phyloP scores from a whole-genome alignment of 1,140 invertebrate species.

The Lepidurus arcticus region DNA sequence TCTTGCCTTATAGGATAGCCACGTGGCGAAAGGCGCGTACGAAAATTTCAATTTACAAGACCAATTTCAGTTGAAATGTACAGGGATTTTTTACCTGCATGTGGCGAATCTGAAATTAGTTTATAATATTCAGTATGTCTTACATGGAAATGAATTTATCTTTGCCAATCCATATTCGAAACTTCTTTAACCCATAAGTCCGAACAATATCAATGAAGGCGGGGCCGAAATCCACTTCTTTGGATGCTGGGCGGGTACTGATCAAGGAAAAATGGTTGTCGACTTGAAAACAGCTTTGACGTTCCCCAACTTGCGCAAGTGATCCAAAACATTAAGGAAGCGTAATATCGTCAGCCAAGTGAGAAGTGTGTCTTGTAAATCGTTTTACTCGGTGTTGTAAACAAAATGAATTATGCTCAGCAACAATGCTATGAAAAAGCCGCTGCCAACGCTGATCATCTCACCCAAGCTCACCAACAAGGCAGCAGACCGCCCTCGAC shows the following conservation, averaged over 20 bases:
- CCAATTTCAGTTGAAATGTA: no score
- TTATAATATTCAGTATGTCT: neutral
- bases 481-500: neutral
- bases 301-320: neutral
- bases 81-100: no score
- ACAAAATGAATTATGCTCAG: neutral
- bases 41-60: no score
- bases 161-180: neutral
- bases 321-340: neutral
- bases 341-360: neutral
- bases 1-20: no score
- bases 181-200: neutral
- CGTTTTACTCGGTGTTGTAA: neutral
- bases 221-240: neutral
- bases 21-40: no score
- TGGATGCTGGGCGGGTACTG: neutral
- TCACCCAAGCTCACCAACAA: neutral
- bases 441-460: neutral
- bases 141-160: neutral
- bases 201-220: neutral
- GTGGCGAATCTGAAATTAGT: no score
- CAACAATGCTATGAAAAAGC: neutral
- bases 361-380: neutral
- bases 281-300: neutral
- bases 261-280: conserved; percentile 11